These are phyloP conservation scores for Heliconius hermathena DNA, from an alignment of 1,140 invertebrate species.

Conservation along the genomic window DNA sequence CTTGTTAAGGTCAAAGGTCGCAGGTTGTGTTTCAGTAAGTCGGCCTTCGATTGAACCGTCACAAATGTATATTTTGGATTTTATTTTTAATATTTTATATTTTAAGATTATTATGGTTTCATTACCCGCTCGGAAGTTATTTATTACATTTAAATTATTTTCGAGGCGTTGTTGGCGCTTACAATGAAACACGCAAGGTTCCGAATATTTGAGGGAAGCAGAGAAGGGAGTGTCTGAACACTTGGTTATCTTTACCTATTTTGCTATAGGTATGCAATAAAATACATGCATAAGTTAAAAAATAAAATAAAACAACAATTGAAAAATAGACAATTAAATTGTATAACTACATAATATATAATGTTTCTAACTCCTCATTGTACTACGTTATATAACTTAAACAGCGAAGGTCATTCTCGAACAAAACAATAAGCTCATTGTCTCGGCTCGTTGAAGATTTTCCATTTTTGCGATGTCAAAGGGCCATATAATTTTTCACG, in stretches of 20 bases:
- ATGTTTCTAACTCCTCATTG: constrained; percentile 20
- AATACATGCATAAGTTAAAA: too few species aligned
- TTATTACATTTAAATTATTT: too few species aligned
- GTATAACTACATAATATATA: constrained; percentile 16
- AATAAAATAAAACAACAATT: not conserved
- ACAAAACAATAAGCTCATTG: constrained; percentile 23
- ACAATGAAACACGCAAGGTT: too few species aligned
- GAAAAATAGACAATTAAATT: constrained; percentile 15
- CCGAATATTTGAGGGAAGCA: too few species aligned
- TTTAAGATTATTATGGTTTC: too few species aligned
- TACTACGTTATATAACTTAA: constrained; percentile 18
- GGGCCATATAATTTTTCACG: constrained; percentile 25
- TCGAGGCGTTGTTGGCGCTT: too few species aligned
- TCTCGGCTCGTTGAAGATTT: constrained; percentile 13
- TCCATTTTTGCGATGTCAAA: constrained; percentile 18
- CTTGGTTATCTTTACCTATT: not conserved
- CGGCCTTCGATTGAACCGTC: not conserved
- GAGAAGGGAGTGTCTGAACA: too few species aligned
- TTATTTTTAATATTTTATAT: not conserved
- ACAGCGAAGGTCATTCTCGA: constrained; percentile 17
- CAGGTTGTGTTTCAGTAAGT: not conserved
- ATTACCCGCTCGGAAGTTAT: too few species aligned
- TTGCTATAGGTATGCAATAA: not conserved
- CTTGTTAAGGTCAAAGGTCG: not conserved
- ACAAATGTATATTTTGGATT: not conserved